Base-by-base conservation (phyloP, 2,797 vertebrate genomes). In the Dipus sagitta region DNA sequence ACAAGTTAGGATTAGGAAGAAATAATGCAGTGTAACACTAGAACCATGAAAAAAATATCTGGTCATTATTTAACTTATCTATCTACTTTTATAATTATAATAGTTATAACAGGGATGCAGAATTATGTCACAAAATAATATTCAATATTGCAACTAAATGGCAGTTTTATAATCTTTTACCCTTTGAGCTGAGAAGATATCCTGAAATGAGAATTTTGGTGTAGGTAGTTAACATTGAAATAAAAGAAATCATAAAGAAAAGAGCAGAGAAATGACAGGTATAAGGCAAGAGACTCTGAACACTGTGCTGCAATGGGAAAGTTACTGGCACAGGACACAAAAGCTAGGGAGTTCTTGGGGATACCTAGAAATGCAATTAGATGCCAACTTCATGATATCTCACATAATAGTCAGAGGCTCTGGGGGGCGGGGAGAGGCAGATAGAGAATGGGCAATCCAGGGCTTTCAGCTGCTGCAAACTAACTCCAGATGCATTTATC, bases 301-400 rank as follows among this genome's bases (percentile, higher is more conserved):
- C 0, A n/a, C 9, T 30, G 23, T 13, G 10, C 20, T 30, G 30
- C 42, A 18, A 0, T 21, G 7, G 15, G 17, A 62, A 70, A 92
- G 23, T 78, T 64, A n/a, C 1, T 62, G 7, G 18, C 47, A 0
- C 20, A 20, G 3, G 6, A 58, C 23, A 47, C 17, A 3, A 18
- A 54, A 18, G 12, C 17, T 12, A 26, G 0, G 0, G 0, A 54
- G 4, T 58, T 30, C 30, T 0, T 71, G 26, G 24, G 12, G 11
- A n/a, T 15, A 24, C 70, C 26, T 72, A 13, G 4, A 32, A 85
- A 21, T 42, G 26, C 21, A 30, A n/a, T 76, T 42, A 47, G 26
- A 80, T 62, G 47, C 26, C 34, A 42, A 3, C 0, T 28, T 18
- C 54, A n/a, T 7, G 9, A 8, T 60, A 17, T 6, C 14, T 4